These are phyloP conservation scores for Festucalex cinctus DNA, from an alignment of 2,113 vertebrate genomes.

Conservation along the genomic window DNA sequence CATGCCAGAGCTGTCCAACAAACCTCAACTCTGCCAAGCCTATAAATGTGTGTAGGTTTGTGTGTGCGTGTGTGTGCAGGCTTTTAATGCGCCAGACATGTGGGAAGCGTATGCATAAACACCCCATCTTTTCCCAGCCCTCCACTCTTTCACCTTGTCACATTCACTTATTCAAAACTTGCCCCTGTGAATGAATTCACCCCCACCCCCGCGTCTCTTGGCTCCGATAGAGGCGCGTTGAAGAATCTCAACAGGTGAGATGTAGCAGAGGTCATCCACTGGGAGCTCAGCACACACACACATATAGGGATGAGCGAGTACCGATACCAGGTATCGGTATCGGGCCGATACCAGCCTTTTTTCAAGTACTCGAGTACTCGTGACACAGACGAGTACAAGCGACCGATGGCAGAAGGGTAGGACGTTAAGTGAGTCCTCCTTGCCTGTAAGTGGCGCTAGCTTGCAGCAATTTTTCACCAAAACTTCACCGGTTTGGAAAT, in stretches of 20 bases:
- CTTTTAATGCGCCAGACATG: conserved; percentile 59
- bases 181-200: conserved; percentile 59
- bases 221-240: conserved; percentile 25
- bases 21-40: conserved; percentile 54
- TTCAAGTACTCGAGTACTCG: too few species aligned
- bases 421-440: too few species aligned
- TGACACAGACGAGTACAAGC: too few species aligned
- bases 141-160: conserved; percentile 63
- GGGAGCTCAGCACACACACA: conserved; percentile 40
- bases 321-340: too few species aligned
- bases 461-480: too few species aligned
- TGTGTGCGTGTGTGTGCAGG: conserved; percentile 29
- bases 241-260: conserved; percentile 68
- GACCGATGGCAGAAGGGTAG: too few species aligned
- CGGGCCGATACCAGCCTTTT: too few species aligned
- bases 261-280: conserved; percentile 53
- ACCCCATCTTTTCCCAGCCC: conserved; percentile 44
- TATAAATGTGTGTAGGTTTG: conserved; percentile 42
- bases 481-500: too few species aligned
- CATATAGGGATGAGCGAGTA: too few species aligned
- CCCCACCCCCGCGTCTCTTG: conserved; percentile 19
- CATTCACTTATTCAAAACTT: conserved; percentile 63
- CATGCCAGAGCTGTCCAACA: conserved; percentile 61
- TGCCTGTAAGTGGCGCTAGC: too few species aligned
- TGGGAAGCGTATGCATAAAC: conserved; percentile 57